Conservation (phyloP, 2,797 vertebrate genomes). For the Ceryle rudis region DNA sequence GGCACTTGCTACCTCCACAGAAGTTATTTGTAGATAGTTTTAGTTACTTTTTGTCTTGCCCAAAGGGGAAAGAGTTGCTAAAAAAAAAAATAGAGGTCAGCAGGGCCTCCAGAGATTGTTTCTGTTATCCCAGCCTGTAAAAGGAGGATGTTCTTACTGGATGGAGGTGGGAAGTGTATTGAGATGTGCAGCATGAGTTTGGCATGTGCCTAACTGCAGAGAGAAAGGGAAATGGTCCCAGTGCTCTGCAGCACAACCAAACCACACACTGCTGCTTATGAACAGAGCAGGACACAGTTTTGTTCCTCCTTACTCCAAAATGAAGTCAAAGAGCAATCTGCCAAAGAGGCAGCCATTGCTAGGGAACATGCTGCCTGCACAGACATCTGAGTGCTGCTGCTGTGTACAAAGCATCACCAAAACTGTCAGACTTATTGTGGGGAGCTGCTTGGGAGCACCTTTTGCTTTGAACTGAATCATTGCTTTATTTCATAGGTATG, state of each 20-base stretch:
- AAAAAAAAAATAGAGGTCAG: background rate
- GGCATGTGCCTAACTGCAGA: background rate
- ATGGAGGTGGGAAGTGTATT: background rate
- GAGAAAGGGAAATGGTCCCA: background rate
- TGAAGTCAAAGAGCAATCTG: background rate
- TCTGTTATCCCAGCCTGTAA: background rate
- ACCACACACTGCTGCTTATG: accelerated
- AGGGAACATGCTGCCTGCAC: background rate
- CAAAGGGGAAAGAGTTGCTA: background rate
- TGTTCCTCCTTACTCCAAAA: background rate
- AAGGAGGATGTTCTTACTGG: background rate
- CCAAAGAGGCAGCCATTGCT: background rate
- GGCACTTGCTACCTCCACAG: background rate
- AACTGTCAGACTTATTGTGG: background rate
- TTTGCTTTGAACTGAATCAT: background rate
- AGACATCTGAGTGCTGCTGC: background rate
- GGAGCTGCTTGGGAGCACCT: constrained; percentile 3
- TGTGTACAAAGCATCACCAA: background rate
- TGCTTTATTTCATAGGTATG: background rate
- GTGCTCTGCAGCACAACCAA: background rate
- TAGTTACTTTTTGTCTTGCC: background rate
- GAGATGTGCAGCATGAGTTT: background rate
- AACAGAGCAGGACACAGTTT: background rate
- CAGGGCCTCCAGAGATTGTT: too few species aligned
- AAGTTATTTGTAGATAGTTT: constrained; percentile 3